phyloP scores from a whole-genome alignment of 1,140 invertebrate species.

The Calycopis cecrops region DNA sequence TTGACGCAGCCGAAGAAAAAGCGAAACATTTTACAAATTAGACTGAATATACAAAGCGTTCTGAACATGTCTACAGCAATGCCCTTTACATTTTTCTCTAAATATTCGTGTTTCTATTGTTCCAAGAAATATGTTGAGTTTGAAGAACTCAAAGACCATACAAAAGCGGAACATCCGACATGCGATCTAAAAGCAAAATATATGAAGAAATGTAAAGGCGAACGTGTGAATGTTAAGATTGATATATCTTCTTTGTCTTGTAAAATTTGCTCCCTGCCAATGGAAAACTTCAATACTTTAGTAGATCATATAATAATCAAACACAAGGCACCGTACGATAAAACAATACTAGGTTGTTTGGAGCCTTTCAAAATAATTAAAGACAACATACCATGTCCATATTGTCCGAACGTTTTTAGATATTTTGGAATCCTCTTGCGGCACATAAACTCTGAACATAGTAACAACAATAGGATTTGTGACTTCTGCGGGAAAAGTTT shows the following conservation, averaged over 20 bases:
- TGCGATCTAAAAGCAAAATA: conserved; percentile 55
- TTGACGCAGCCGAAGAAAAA: conserved; percentile 38
- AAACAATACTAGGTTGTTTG: conserved; percentile 38
- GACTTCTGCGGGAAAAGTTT: conserved; percentile 57
- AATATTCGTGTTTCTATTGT: conserved; percentile 59
- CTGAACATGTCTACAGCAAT: conserved; percentile 59
- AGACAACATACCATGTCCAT: conserved; percentile 52
- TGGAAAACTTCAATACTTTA: conserved; percentile 37
- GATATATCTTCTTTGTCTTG: conserved; percentile 48
- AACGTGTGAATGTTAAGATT: conserved; percentile 49
- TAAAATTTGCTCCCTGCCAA: conserved; percentile 41
- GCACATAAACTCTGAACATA: conserved; percentile 55
- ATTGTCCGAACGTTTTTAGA: conserved; percentile 43
- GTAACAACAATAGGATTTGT: conserved; percentile 53
- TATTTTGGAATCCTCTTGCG: conserved; percentile 50
- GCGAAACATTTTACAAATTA: conserved; percentile 42
- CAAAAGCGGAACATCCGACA: conserved; percentile 41
- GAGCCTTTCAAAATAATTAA: conserved; percentile 51
- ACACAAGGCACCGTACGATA: conserved; percentile 54
- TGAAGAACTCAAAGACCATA: conserved; percentile 52
- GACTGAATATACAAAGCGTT: conserved; percentile 52
- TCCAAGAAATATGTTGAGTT: conserved; percentile 52
- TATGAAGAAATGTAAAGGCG: conserved; percentile 57
- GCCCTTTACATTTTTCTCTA: conserved; percentile 56
- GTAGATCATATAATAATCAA: conserved; percentile 50